Base-by-base conservation (phyloP, 2,797 vertebrate genomes). In the Otolemur crassicaudatus region DNA sequence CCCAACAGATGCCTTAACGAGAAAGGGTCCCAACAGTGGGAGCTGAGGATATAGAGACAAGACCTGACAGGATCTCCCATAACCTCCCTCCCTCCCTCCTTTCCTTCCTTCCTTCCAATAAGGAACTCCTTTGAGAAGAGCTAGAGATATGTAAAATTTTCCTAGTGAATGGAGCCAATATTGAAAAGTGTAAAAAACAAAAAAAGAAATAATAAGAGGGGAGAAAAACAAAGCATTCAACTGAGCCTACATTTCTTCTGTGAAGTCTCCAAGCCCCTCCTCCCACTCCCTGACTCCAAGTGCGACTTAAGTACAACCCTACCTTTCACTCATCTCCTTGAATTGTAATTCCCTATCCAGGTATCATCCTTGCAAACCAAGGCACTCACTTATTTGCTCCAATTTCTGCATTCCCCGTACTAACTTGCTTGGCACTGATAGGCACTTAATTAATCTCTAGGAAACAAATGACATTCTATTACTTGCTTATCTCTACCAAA, bases 361-460 rank as follows among this genome's bases (percentile, higher is more conserved):
- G 34, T 67, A 60, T 60, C 46, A 60, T 49, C 12, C 31, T 86
- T 80, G 17, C 72, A 53, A 70, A 79, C 61, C 29, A 67, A 77
- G 27, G 37, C 29, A 22, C 60, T 70, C 4, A 10, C 13, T 67
- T 34, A 13, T 67, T 89, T 81, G 27, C 63, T 56, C 60, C 40
- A 27, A 75, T 72, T 69, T 88, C 61, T 92, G 22, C 46, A 65
- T 82, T 65, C 12, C 20, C 12, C 53, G 11, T 9, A 90, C 34
- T 72, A 23, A 94, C 8, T 20, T 76, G 46, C 31, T 75, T 90
- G 85, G 31, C 43, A 87, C 13, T 85, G 60, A 67, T 4, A 77
- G 14, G 25, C 29, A 11, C 56, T 70, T 91, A 76, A 88, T 81
- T 72, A 67, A 67, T 85, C 13, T 91, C 53, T 70, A 85, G 40